Conservation (phyloP, 2,797 vertebrate species). For the Gambelia wislizenii region DNA sequence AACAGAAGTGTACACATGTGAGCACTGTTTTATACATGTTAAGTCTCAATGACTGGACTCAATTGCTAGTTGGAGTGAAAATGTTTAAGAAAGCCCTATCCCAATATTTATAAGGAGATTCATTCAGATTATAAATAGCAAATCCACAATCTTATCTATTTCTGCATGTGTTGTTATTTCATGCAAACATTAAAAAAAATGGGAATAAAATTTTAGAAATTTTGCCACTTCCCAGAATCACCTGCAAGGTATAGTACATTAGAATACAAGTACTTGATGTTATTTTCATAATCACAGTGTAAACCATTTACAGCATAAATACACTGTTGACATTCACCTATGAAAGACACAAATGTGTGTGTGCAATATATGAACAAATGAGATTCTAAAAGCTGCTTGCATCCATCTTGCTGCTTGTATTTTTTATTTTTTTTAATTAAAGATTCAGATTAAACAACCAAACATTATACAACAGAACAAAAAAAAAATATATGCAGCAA, state of each 20-base stretch:
- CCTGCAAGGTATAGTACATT: neutral
- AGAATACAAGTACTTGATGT: neutral
- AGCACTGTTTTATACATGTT: neutral
- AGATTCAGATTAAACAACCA: too few relatives aligned
- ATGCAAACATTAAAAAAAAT: neutral
- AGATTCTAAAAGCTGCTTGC: neutral
- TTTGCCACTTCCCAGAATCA: neutral
- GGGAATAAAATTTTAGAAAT: neutral
- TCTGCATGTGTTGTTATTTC: neutral
- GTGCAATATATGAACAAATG: neutral
- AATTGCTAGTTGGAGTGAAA: neutral
- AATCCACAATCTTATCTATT: neutral
- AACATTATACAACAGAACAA: too few relatives aligned
- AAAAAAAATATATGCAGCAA: too few relatives aligned
- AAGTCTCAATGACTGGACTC: neutral
- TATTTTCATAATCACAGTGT: neutral
- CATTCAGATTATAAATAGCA: neutral
- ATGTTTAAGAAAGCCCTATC: neutral
- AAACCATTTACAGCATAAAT: neutral
- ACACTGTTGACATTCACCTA: neutral
- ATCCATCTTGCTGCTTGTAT: neutral
- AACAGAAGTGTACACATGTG: neutral
- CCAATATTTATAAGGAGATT: neutral
- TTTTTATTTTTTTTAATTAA: neutral
- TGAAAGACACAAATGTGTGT: neutral